A percentile compares a stretch with the other conserved stretches of the same genome.
Evolutionary conservation across 1,140 invertebrate genomes (phyloP).

Genomic region (Pachyrhynchus sulphureomaculatus): DNA sequence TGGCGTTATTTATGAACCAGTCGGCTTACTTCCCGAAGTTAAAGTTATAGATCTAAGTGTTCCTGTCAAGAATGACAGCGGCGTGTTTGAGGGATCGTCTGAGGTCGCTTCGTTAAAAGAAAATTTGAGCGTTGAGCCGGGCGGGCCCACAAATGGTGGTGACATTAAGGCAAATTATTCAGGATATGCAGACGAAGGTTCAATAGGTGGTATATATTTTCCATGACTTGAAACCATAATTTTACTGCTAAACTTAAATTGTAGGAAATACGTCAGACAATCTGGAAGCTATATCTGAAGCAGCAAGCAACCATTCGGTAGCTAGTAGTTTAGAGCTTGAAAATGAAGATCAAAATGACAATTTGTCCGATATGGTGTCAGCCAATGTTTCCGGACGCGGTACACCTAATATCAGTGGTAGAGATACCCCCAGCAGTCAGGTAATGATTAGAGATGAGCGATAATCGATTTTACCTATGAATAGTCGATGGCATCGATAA

Average conservation of each 20-base stretch:
- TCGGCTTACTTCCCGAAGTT: slow-evolving; percentile 71
- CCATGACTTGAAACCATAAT: too few species aligned
- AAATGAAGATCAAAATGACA: slow-evolving; percentile 81
- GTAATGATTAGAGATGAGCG: slow-evolving; percentile 71
- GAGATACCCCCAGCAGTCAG: slow-evolving; percentile 93
- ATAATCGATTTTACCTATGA: too few species aligned
- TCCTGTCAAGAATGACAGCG: slow-evolving; percentile 27
- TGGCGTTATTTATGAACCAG: slow-evolving; percentile 57
- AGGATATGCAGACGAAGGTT: slow-evolving; percentile 84
- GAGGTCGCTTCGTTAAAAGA: slow-evolving; percentile 21
- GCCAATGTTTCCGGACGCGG: slow-evolving; percentile 91
- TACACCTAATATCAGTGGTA: slow-evolving; percentile 73
- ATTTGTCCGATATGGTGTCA: slow-evolving; percentile 92
- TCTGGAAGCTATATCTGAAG: slow-evolving; percentile 91
- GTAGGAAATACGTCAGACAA: slow-evolving; percentile 87
- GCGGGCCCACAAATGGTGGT: background rate
- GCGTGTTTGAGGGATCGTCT: slow-evolving; percentile 9
- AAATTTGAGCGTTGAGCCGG: background rate
- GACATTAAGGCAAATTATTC: slow-evolving; percentile 54
- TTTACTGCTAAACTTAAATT: background rate
- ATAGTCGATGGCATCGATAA: too few species aligned
- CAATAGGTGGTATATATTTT: too few species aligned
- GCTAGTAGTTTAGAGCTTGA: slow-evolving; percentile 86
- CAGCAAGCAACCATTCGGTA: slow-evolving; percentile 91
- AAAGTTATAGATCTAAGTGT: slow-evolving; percentile 57